These are phyloP conservation scores for Thecophora atra DNA, from an alignment of 2,888 invertebrate species.

Conservation along the genomic window DNA sequence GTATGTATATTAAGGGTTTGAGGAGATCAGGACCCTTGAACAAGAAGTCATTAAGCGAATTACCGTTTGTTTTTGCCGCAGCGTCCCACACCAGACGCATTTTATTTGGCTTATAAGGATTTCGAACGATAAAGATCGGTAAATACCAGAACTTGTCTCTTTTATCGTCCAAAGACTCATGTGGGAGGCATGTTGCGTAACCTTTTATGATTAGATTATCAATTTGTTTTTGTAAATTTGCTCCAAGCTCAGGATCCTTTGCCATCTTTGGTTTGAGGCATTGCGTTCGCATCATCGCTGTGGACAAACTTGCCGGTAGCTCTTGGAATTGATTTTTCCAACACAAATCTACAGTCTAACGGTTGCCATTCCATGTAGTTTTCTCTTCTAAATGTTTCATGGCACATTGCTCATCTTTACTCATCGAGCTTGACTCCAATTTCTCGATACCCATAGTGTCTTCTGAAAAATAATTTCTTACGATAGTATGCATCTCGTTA, in stretches of 20 bases:
- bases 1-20: background rate
- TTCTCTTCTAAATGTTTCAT: conserved; percentile 1
- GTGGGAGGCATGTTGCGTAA: background rate
- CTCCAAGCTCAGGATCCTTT: background rate
- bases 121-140: conserved; percentile 5
- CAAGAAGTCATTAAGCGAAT: conserved; percentile 31
- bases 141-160: conserved; percentile 4
- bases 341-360: background rate
- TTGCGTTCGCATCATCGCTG: background rate
- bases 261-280: background rate
- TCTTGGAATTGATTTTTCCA: background rate
- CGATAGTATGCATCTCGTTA: background rate
- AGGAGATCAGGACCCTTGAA: conserved; percentile 29
- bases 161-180: background rate
- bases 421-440: background rate
- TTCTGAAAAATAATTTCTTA: background rate
- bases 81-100: conserved; percentile 16
- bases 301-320: background rate
- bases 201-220: conserved; percentile 1
- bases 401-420: background rate
- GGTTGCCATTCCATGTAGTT: background rate
- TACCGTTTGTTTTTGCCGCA: conserved; percentile 2
- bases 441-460: background rate
- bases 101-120: conserved; percentile 15
- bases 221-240: background rate